phyloP scores from a whole-genome alignment of 2,113 vertebrate genomes.

The Podarcis cretensis region DNA sequence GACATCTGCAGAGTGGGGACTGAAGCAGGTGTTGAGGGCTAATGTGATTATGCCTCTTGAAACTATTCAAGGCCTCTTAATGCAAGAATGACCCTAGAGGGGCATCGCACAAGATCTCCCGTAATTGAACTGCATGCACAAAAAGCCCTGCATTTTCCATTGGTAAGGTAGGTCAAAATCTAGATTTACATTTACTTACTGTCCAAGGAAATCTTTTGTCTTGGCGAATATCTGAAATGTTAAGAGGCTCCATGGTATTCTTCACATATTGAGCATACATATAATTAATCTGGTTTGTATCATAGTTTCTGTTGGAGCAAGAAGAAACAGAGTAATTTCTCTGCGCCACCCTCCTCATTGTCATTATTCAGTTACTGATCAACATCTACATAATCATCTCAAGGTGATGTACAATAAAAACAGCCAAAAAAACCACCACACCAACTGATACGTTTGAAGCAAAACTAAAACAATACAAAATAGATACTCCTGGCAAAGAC shows the following conservation, averaged over 20 bases:
- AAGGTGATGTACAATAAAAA: too few species aligned
- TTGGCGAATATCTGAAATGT: conserved; percentile 88
- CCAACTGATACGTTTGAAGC: too few species aligned
- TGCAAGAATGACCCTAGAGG: background rate
- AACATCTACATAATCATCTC: too few species aligned
- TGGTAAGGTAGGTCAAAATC: conserved; percentile 31
- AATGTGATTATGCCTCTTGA: background rate
- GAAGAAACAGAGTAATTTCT: conserved; percentile 39
- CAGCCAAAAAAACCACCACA: too few species aligned
- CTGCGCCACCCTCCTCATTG: background rate
- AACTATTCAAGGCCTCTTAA: background rate
- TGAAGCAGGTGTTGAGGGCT: background rate
- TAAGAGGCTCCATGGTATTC: conserved; percentile 93
- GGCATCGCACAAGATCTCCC: background rate
- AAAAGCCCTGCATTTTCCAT: background rate
- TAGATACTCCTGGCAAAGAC: too few species aligned
- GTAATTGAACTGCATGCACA: background rate
- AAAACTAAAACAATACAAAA: too few species aligned
- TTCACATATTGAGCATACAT: conserved; percentile 96
- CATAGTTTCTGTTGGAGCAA: conserved; percentile 79
- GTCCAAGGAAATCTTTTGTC: conserved; percentile 93
- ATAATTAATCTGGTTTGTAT: conserved; percentile 92
- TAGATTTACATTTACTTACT: conserved; percentile 76
- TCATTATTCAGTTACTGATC: too few species aligned
- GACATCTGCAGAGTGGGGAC: background rate